Conservation (phyloP, 2,797 vertebrate genomes). For the Hyperoplus immaculatus region DNA sequence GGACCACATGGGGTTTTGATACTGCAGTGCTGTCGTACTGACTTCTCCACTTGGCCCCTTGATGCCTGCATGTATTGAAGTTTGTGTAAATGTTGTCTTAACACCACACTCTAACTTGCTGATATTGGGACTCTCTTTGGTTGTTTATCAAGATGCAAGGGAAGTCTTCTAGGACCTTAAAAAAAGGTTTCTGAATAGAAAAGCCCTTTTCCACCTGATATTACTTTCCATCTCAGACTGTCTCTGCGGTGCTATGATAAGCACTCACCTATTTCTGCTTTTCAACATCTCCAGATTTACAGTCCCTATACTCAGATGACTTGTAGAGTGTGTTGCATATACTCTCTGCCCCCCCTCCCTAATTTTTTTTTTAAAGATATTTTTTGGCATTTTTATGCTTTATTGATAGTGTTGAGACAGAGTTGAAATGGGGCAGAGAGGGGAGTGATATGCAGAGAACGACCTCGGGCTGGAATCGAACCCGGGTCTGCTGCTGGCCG, state of each 20-base stretch:
- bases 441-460: no score
- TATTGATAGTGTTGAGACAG: no score
- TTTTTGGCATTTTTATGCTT: no score
- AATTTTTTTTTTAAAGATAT: no score
- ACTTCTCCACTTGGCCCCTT: slow-evolving; percentile 65
- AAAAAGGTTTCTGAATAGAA: background rate
- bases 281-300: slow-evolving; percentile 53
- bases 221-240: background rate
- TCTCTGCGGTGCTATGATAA: slow-evolving; percentile 21
- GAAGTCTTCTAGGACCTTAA: background rate
- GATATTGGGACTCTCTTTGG: slow-evolving; percentile 8
- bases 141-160: slow-evolving; percentile 32
- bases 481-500: no score
- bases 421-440: no score
- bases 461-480: no score
- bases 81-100: slow-evolving; percentile 39
- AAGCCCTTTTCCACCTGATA: slow-evolving; percentile 46
- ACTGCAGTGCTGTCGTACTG: background rate
- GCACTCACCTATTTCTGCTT: slow-evolving; percentile 36
- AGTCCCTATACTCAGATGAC: slow-evolving; percentile 16
- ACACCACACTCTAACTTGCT: slow-evolving; percentile 16
- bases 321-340: slow-evolving; percentile 47
- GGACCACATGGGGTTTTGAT: slow-evolving; percentile 10
- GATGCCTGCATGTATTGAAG: slow-evolving; percentile 55
- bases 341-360: slow-evolving; percentile 24